Percentiles rank a stretch among this genome's conserved stretches.
Conservation (phyloP, 2,888 invertebrate species). For the Baronia brevicornis region DNA sequence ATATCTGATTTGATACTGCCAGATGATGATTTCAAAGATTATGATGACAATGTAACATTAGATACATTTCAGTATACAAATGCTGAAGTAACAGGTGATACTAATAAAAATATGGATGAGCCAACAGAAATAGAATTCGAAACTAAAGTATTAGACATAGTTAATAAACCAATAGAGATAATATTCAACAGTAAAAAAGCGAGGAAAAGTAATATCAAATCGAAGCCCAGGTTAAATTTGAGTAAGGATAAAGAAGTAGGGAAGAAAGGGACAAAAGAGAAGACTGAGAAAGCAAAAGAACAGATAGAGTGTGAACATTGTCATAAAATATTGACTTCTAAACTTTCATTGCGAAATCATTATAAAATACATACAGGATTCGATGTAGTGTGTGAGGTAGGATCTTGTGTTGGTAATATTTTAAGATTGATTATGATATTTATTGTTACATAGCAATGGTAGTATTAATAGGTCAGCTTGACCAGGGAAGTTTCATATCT, state of each 20-base stretch:
- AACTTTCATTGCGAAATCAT: constrained; percentile 55
- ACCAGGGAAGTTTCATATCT: not conserved
- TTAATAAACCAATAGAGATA: constrained; percentile 22
- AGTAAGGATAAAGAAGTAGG: constrained; percentile 20
- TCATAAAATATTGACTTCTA: constrained; percentile 56
- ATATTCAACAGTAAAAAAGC: constrained; percentile 20
- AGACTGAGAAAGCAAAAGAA: constrained; percentile 33
- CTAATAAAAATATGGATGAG: constrained; percentile 13
- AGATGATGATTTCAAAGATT: constrained; percentile 32
- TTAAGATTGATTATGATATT: not conserved
- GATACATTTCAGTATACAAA: constrained; percentile 22
- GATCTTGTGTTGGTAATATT: constrained; percentile 9
- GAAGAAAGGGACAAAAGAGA: constrained; percentile 20
- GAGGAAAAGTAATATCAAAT: constrained; percentile 27
- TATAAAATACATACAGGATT: constrained; percentile 65
- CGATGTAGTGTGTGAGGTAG: constrained; percentile 51
- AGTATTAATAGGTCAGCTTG: not conserved
- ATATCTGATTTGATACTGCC: constrained; percentile 27
- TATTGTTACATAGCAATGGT: not conserved
- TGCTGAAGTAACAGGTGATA: constrained; percentile 10
- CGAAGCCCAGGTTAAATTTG: constrained; percentile 19
- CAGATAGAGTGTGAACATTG: constrained; percentile 60
- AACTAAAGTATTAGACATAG: constrained; percentile 20
- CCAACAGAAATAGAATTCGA: constrained; percentile 17
- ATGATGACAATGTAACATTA: constrained; percentile 34